Percentiles rank a stretch among this genome's conserved stretches.
These are phyloP conservation scores for Drosophila gunungcola DNA, from an alignment of 1,140 invertebrate species.

Conservation along the genomic window DNA sequence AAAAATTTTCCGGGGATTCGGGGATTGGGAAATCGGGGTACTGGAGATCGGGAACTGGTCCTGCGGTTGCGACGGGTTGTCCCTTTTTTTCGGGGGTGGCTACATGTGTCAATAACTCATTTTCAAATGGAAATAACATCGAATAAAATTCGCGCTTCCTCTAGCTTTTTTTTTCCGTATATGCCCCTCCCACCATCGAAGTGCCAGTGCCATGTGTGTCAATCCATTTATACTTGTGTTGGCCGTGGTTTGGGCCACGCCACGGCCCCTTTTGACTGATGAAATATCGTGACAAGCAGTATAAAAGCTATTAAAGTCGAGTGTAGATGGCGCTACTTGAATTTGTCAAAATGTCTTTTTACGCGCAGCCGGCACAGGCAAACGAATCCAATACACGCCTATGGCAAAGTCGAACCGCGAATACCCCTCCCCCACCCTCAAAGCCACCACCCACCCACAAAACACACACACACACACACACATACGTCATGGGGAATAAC, in stretches of 20 bases:
- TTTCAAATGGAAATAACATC: constrained; percentile 82
- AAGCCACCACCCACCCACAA: constrained; percentile 1
- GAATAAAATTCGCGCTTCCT: constrained; percentile 78
- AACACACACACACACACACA: constrained; percentile 14
- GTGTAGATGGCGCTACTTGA: constrained; percentile 84
- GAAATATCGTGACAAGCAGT: constrained; percentile 84
- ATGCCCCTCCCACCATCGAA: not conserved
- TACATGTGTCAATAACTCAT: constrained; percentile 77
- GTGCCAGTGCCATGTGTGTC: constrained; percentile 60
- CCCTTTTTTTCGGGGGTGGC: constrained; percentile 58
- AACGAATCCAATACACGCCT: constrained; percentile 40
- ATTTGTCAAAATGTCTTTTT: constrained; percentile 85
- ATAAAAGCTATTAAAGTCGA: constrained; percentile 83
- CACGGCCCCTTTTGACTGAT: constrained; percentile 69
- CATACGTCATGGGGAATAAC: constrained; percentile 52
- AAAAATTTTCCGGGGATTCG: constrained; percentile 6
- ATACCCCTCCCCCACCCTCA: not conserved
- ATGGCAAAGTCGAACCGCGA: constrained; percentile 23
- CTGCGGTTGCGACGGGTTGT: constrained; percentile 38
- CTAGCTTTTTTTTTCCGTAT: not conserved
- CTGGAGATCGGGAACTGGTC: constrained; percentile 18
- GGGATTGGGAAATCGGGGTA: not conserved
- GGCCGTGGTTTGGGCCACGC: constrained; percentile 31
- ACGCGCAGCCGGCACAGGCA: constrained; percentile 53
- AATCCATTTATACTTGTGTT: constrained; percentile 45